Conservation (phyloP, 2,113 vertebrate species). For the Hemiscyllium ocellatum region DNA sequence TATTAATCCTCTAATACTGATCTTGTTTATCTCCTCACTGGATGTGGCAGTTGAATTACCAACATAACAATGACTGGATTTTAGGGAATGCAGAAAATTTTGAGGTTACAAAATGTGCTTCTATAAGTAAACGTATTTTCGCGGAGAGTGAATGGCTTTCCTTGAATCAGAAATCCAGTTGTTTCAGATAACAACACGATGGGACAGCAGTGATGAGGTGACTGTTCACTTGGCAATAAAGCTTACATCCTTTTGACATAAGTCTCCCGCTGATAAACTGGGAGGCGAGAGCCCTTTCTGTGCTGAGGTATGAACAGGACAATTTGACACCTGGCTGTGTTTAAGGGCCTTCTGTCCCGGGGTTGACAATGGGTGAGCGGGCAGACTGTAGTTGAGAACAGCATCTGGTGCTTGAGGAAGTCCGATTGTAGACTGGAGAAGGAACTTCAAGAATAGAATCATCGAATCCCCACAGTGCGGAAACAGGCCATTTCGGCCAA, state of each 20-base stretch:
- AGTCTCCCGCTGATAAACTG: neutral
- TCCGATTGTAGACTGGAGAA: neutral
- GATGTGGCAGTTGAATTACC: neutral
- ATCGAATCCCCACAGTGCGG: too few species aligned
- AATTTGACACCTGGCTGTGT: neutral
- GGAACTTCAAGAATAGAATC: too few species aligned
- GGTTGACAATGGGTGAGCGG: neutral
- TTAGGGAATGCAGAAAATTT: neutral
- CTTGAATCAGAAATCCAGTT: neutral
- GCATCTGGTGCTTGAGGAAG: neutral
- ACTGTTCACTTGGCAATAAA: neutral
- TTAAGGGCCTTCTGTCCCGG: too few species aligned
- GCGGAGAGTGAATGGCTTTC: neutral
- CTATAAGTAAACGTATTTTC: neutral
- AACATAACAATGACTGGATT: neutral
- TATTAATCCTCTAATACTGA: neutral
- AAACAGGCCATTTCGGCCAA: too few species aligned
- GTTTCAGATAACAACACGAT: neutral
- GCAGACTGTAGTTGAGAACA: neutral
- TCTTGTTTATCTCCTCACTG: neutral
- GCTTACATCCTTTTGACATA: neutral
- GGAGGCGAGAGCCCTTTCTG: neutral
- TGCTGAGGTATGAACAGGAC: neutral
- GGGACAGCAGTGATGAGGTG: neutral
- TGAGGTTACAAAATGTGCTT: too few species aligned